Percentiles rank a stretch among this genome's conserved stretches.
These are phyloP conservation scores for Nothocercus nigrocapillus DNA, from an alignment of 2,113 vertebrate genomes.

Conservation along the genomic window DNA sequence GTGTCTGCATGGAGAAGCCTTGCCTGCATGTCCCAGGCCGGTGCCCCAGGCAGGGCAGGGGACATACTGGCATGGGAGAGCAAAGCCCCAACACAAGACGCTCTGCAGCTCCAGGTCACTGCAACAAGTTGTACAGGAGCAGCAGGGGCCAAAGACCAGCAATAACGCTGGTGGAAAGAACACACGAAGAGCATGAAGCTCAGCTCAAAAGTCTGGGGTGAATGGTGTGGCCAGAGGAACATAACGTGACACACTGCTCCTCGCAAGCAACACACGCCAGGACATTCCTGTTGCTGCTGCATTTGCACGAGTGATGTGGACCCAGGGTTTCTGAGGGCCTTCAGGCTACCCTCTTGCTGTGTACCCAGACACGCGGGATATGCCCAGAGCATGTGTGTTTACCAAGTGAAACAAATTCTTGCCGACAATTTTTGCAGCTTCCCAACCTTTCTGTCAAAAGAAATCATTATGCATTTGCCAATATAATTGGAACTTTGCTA, in stretches of 20 bases:
- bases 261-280: neutral
- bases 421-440: neutral
- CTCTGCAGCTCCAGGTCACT: neutral
- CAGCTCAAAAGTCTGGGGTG: too few relatives aligned
- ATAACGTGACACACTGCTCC: neutral
- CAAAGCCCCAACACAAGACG: neutral
- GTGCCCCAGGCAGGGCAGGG: neutral
- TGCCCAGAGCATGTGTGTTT: neutral
- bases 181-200: too few relatives aligned
- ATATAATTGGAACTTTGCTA: neutral
- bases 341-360: fast-evolving
- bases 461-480: neutral
- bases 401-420: neutral
- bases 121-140: neutral
- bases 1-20: neutral
- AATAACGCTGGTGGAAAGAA: neutral
- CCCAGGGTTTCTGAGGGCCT: fast-evolving
- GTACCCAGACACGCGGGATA: neutral
- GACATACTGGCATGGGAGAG: neutral
- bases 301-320: fast-evolving
- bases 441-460: neutral
- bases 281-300: neutral
- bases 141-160: neutral
- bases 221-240: neutral
- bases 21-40: neutral